Conservation (phyloP, 2,797 vertebrate genomes). For the Neomorphus geoffroyi region DNA sequence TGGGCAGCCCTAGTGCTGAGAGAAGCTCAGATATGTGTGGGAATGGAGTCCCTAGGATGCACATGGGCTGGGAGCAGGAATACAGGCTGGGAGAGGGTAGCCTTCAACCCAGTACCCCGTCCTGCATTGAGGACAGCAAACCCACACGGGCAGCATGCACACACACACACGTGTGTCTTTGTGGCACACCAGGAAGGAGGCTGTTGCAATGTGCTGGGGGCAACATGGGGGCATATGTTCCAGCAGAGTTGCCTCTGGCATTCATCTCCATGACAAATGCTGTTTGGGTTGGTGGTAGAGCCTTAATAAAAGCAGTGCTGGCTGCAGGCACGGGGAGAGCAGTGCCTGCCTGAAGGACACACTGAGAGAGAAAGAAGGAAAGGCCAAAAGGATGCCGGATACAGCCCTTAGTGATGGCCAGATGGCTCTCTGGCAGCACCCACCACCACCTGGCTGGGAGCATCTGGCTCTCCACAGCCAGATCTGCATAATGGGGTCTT, state of each 20-base stretch:
- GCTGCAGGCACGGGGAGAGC: neutral
- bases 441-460: accelerated
- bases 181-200: accelerated
- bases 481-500: accelerated
- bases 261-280: slow-evolving; percentile 6
- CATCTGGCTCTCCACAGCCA: neutral
- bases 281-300: slow-evolving; percentile 16
- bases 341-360: neutral
- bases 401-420: accelerated
- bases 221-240: neutral
- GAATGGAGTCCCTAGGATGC: too few relatives aligned
- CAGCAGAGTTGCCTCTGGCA: slow-evolving; percentile 21
- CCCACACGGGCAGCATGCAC: accelerated
- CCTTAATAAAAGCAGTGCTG: neutral
- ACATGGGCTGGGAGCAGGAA: neutral
- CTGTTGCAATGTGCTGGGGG: neutral
- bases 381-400: neutral
- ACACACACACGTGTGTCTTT: accelerated
- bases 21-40: accelerated
- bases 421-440: neutral
- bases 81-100: accelerated
- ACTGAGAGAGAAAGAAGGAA: neutral
- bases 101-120: neutral
- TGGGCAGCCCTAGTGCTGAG: neutral
- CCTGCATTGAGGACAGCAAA: accelerated